Evolutionary conservation across 2,113 vertebrate species (phyloP), one percentile per base, ranked within the genome.

Genomic region (Eleginops maclovinus): DNA sequence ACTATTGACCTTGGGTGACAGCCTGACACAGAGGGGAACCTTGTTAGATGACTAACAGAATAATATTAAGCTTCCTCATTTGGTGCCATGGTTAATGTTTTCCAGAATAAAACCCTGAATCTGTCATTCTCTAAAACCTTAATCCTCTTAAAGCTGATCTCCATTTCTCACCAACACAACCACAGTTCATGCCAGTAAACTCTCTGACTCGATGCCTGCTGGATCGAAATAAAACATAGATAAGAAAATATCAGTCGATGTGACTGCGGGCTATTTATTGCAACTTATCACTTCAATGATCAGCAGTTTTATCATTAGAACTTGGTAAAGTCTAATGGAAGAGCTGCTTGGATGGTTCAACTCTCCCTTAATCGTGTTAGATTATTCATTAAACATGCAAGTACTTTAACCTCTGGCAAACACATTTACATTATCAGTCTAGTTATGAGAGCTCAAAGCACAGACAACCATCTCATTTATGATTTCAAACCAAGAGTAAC

Each of bases 121-220:
- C 51, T 85, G 56, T 87, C 28, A 73, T 61, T 70, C 62, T 85
- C 50, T 87, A 88, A 91, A 87, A 79, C 80, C 69, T 64, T 91
- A 93, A 93, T 93, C 92, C 77, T 87, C 85, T 93, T 91, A 90
- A 17, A 1, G 22, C 43, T n/a, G n/a, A n/a, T n/a, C n/a, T 81
- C 44, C 28, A 63, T 73, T 76, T 56, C 64, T 54, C 64, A 31
- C 58, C 50, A 55, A 62, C 53, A 40, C 28, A 61, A 9, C 43
- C 36, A 66, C 46, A 50, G 31, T 7, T 4, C 31, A 31, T 31
- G 31, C 31, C 31, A 7, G 31, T 31, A 31, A 31, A 31, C 5
- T 31, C 31, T 31, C 31, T 6, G 31, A n/a, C 31, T 31, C 31
- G 7, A 7, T 31, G 31, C 31, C 31, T 31, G 31, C 31, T 31